Conservation (phyloP, 2,113 vertebrate genomes). For the Raja brachyura region DNA sequence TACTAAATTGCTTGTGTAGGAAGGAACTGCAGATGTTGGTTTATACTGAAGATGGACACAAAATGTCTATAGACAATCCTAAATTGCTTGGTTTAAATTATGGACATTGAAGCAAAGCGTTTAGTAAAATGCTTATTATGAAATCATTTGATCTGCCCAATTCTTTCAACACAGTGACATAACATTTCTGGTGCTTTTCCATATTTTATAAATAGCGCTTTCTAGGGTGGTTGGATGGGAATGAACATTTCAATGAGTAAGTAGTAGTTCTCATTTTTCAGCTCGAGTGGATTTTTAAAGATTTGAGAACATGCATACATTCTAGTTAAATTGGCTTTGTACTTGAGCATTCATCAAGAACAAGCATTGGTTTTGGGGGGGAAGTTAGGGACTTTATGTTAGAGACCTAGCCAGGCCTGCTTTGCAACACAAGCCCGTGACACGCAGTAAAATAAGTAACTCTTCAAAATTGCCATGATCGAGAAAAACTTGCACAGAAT, state of each 20-base stretch:
- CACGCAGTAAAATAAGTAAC: neutral
- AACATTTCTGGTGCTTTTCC: neutral
- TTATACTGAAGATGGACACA: no score
- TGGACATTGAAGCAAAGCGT: neutral
- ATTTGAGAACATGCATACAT: neutral
- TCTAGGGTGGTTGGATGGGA: neutral
- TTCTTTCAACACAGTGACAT: neutral
- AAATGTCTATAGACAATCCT: no score
- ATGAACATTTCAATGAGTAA: neutral
- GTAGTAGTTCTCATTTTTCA: neutral
- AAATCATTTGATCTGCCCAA: no score
- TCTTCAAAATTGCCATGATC: neutral
- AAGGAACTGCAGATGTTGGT: no score
- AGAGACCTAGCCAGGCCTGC: no score
- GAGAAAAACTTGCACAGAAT: neutral
- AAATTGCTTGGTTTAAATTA: neutral
- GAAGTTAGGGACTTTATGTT: neutral
- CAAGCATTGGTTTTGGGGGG: neutral
- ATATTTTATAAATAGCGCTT: neutral
- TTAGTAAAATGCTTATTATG: neutral
- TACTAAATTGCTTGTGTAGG: neutral
- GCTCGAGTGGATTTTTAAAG: neutral
- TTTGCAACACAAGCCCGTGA: no score
- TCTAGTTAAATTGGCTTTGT: neutral
- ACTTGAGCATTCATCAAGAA: neutral